A percentile compares a stretch with the other conserved stretches of the same genome.
Evolutionary conservation across 2,888 invertebrate species (phyloP).

Genomic region (Spodoptera picta): DNA sequence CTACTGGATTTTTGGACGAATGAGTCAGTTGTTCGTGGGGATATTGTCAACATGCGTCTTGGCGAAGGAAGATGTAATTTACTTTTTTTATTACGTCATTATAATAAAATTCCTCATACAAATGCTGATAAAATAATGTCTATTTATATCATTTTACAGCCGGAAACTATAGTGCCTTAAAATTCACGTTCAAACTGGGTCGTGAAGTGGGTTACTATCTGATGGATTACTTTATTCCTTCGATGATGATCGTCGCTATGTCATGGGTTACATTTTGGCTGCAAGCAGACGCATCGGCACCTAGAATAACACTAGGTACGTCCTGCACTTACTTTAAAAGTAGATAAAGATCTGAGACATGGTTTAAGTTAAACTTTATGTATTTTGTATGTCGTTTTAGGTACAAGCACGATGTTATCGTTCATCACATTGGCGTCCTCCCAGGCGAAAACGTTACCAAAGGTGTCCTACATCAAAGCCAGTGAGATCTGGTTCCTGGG

Average conservation of each 20-base stretch:
- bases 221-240: slow-evolving; percentile 96
- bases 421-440: slow-evolving; percentile 96
- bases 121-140: slow-evolving; percentile 20
- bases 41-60: slow-evolving; percentile 90
- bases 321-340: neutral
- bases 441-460: slow-evolving; percentile 94
- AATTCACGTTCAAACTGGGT: slow-evolving; percentile 93
- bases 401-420: slow-evolving; percentile 95
- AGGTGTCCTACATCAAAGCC: slow-evolving; percentile 96
- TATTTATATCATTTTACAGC: slow-evolving; percentile 84
- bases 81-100: slow-evolving; percentile 60
- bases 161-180: slow-evolving; percentile 94
- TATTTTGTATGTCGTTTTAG: slow-evolving; percentile 76
- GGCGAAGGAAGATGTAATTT: slow-evolving; percentile 91
- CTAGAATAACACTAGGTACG: slow-evolving; percentile 93
- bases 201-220: slow-evolving; percentile 95
- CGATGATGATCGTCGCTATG: slow-evolving; percentile 94
- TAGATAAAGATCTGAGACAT: neutral
- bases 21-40: slow-evolving; percentile 91
- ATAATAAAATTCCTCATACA: slow-evolving; percentile 20
- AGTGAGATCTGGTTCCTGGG: slow-evolving; percentile 97
- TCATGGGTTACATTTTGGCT: slow-evolving; percentile 97
- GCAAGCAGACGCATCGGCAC: slow-evolving; percentile 95
- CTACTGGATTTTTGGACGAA: slow-evolving; percentile 92
- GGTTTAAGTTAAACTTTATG: neutral